Base-by-base conservation (phyloP, 2,888 invertebrate species). In the Limenitis camilla region DNA sequence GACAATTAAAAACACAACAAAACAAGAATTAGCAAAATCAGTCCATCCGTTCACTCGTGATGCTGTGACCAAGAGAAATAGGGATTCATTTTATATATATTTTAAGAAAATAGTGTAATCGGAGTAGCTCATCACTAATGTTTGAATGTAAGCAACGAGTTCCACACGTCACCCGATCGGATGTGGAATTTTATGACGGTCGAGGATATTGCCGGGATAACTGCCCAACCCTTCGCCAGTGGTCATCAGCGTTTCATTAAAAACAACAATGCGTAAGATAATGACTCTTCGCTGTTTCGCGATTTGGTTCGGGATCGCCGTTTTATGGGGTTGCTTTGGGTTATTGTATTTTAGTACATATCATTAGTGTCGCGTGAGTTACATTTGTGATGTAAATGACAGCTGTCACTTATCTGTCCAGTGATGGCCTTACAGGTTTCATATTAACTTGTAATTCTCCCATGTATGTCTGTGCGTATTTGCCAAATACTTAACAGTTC, bases 181-280 rank as follows among this genome's bases (percentile, higher is more conserved):
- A 67, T 61, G 65, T 61, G 63, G 70, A 76, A 77, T 77, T 77
- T 79, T 78, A 78, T 73, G 65, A 71, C 73, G 67, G 72, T 67
- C 76, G 71, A 68, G 70, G 71, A 72, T 74, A 75, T 78, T 79
- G 69, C 67, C 68, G 75, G 75, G 74, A 77, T 79, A 79, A 79
- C 78, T 74, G 69, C 64, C 71, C 78, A 76, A 76, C 78, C 72
- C 74, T 65, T 63, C 63, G 76, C 71, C 65, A 65, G 63, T 65
- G 72, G 69, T 76, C 73, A 70, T 73, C 72, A 74, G 74, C 74
- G 75, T 78, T 74, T 78, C 81, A 78, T 81, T 80, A 79, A 79
- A 77, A 78, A 80, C 81, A 78, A 79, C 81, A 80, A 80, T 80
- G 75, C 74, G 67, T 64, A 61, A 62, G 67, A 71, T 78, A 78